These are phyloP conservation scores for Cuculus canorus DNA, from an alignment of 2,797 vertebrate species.

Conservation along the genomic window DNA sequence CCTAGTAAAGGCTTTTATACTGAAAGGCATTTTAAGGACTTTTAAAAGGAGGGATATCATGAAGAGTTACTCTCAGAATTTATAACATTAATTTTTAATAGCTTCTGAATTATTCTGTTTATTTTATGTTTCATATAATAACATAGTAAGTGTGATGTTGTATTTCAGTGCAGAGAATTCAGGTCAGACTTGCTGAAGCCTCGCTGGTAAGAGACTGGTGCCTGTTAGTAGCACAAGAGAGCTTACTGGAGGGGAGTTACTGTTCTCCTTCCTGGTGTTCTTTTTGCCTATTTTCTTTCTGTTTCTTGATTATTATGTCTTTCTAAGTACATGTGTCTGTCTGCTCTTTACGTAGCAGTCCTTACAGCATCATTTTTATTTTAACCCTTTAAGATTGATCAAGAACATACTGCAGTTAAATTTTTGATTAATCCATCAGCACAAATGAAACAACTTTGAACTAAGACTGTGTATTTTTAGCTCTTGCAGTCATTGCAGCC, in stretches of 20 bases:
- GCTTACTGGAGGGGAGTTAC: neutral
- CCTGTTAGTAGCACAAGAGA: neutral
- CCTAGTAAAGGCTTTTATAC: neutral
- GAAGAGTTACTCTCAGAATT: slow-evolving; percentile 34
- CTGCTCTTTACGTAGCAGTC: neutral
- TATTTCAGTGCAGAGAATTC: slow-evolving; percentile 31
- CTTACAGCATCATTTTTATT: neutral
- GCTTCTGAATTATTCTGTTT: slow-evolving; percentile 70
- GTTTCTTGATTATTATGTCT: neutral
- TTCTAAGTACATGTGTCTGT: neutral
- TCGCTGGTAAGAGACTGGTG: neutral
- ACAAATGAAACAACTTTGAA: neutral
- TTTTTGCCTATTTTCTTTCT: neutral
- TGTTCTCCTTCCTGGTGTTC: neutral
- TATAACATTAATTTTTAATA: slow-evolving; percentile 55
- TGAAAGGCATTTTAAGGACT: slow-evolving; percentile 34
- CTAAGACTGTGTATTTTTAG: neutral
- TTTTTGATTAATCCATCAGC: neutral
- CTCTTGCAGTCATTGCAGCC: neutral
- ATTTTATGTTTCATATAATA: slow-evolving; percentile 36
- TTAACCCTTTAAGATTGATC: neutral
- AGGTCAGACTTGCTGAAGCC: slow-evolving; percentile 17
- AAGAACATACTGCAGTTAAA: neutral
- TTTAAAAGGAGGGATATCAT: slow-evolving; percentile 24
- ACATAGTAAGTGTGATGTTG: slow-evolving; percentile 11